Percentiles rank a stretch among this genome's conserved stretches.
phyloP scores from a whole-genome alignment of 2,888 invertebrate species.

The Ashinkailepas kermadecensis region DNA sequence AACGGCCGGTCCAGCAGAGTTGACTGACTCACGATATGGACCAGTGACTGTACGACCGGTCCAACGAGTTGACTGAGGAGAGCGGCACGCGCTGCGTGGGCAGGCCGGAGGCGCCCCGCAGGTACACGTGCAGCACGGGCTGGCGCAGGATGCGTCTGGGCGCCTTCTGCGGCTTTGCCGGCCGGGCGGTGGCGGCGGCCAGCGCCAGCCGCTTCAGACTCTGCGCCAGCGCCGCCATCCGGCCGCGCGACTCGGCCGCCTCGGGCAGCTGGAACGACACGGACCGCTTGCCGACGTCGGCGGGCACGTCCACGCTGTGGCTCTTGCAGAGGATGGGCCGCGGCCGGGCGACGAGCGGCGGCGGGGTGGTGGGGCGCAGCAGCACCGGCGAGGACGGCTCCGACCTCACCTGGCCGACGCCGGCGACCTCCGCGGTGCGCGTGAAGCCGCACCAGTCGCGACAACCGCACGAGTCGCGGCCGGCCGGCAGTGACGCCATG shows the following conservation, averaged over 20 bases:
- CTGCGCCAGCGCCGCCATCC: constrained; percentile 8
- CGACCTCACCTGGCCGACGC: too few species aligned
- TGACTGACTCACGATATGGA: neutral
- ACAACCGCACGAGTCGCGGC: too few species aligned
- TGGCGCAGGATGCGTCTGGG: constrained; percentile 68
- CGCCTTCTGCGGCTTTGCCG: constrained; percentile 35
- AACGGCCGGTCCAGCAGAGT: too few species aligned
- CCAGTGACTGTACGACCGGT: neutral
- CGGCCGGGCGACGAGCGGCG: neutral
- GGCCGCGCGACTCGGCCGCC: neutral
- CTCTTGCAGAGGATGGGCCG: neutral
- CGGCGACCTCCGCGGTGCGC: too few species aligned
- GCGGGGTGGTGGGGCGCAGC: neutral
- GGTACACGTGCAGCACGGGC: constrained; percentile 71
- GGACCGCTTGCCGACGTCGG: neutral
- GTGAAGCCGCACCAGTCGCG: too few species aligned
- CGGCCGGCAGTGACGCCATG: too few species aligned
- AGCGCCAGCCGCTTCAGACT: constrained; percentile 1
- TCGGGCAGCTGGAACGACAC: constrained; percentile 4
- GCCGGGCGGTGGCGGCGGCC: neutral
- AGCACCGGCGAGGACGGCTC: neutral
- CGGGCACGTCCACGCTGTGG: neutral
- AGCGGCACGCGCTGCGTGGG: constrained; percentile 70
- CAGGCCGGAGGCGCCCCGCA: constrained; percentile 68
- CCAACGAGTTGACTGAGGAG: neutral